Evolutionary conservation across 2,888 invertebrate genomes (phyloP).

Genomic region (Gymnosoma rotundatum): DNA sequence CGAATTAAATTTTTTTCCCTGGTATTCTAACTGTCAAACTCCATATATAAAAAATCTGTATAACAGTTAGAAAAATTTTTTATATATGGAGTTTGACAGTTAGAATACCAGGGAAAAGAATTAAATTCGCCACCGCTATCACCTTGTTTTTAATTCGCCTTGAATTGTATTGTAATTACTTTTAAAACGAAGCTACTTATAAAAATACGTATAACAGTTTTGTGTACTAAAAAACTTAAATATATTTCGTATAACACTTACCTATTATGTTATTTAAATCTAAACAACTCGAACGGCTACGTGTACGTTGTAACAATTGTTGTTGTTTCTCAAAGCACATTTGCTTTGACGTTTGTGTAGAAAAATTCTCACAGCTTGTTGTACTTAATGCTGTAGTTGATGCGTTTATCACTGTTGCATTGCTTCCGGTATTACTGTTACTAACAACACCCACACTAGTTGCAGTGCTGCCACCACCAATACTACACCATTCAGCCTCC

Average conservation of each 20-base stretch:
- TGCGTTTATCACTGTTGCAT: constrained; percentile 43
- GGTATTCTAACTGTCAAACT: too few species aligned
- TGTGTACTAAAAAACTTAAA: too few species aligned
- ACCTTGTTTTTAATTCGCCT: too few species aligned
- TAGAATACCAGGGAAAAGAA: too few species aligned
- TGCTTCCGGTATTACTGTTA: constrained; percentile 57
- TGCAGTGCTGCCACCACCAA: constrained; percentile 58
- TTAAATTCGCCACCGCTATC: too few species aligned
- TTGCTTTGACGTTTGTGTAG: constrained; percentile 32
- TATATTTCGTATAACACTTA: constrained; percentile 20
- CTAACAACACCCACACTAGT: constrained; percentile 70
- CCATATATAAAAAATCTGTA: too few species aligned
- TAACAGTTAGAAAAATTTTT: too few species aligned
- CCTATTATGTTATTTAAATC: constrained; percentile 73
- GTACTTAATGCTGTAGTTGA: constrained; percentile 65
- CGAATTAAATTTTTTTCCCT: too few species aligned
- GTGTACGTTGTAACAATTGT: constrained; percentile 74
- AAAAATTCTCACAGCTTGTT: constrained; percentile 40
- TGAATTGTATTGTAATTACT: too few species aligned
- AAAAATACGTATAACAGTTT: too few species aligned
- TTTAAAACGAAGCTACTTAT: too few species aligned
- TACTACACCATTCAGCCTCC: constrained; percentile 83
- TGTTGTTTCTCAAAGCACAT: constrained; percentile 57
- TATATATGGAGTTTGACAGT: too few species aligned
- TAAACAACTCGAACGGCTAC: constrained; percentile 79